Percentiles rank a stretch among this genome's conserved stretches.
Conservation (phyloP, 2,888 invertebrate species). For the Furcula furcula region DNA sequence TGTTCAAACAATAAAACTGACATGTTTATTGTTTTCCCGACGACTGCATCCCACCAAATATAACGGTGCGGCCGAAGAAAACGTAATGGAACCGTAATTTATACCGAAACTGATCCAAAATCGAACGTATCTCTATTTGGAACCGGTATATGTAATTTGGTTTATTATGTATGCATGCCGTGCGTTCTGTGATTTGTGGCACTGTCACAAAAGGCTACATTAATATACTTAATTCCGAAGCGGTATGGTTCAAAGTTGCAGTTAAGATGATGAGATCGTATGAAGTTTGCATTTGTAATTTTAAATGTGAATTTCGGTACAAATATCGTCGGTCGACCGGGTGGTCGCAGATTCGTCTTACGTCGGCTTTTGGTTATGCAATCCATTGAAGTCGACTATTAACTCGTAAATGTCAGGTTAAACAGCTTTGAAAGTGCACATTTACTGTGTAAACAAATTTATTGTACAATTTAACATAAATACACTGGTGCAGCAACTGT, state of each 20-base stretch:
- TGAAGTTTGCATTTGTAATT: conserved; percentile 5
- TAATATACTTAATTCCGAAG: too few relatives aligned
- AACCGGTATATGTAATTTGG: conserved; percentile 12
- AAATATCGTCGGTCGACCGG: conserved; percentile 11
- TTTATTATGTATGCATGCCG: conserved; percentile 30
- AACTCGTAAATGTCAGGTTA: conserved; percentile 11
- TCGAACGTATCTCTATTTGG: conserved; percentile 10
- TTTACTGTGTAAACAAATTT: background rate
- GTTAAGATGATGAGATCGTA: conserved; percentile 8
- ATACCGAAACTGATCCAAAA: conserved; percentile 7
- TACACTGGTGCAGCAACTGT: too few relatives aligned
- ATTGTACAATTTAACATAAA: too few relatives aligned
- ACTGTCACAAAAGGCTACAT: conserved; percentile 5
- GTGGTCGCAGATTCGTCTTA: conserved; percentile 13
- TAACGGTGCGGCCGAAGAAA: conserved; percentile 16
- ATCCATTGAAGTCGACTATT: conserved; percentile 4
- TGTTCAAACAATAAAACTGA: conserved; percentile 28
- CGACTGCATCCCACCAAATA: conserved; percentile 13
- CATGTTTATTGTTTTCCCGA: conserved; percentile 41
- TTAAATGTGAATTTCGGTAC: conserved; percentile 11
- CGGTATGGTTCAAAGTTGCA: too few relatives aligned
- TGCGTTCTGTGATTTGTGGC: conserved; percentile 21
- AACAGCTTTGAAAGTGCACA: conserved; percentile 1
- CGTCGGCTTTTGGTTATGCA: conserved; percentile 15
- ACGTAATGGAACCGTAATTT: conserved; percentile 4